phyloP scores from a whole-genome alignment of 2,113 vertebrate species.

The Calidris pygmaea region DNA sequence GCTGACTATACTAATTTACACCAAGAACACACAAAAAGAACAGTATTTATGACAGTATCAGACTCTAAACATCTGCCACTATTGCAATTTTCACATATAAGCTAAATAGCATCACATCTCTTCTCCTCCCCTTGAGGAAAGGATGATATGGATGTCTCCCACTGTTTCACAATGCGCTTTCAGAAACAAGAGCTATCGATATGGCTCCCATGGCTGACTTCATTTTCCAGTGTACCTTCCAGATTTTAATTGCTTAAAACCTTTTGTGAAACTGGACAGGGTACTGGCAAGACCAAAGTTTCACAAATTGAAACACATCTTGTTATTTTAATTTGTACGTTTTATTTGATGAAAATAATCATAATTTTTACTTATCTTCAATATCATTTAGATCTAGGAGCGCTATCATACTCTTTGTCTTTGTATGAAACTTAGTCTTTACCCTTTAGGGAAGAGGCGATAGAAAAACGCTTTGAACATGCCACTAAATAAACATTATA shows the following conservation, averaged over 20 bases:
- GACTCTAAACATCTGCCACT: background rate
- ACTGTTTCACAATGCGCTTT: background rate
- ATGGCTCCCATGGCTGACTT: background rate
- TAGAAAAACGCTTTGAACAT: background rate
- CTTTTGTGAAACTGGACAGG: background rate
- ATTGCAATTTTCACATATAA: background rate
- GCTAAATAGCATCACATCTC: background rate
- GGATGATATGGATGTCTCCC: background rate
- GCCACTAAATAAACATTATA: background rate
- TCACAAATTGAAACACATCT: background rate
- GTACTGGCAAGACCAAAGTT: background rate
- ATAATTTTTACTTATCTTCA: background rate
- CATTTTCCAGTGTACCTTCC: background rate
- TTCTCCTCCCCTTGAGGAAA: background rate
- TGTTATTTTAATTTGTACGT: background rate
- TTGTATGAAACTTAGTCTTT: background rate
- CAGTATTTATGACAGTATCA: background rate
- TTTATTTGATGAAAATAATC: background rate
- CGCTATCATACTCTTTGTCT: background rate
- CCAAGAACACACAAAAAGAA: background rate
- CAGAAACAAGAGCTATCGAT: background rate
- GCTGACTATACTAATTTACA: background rate
- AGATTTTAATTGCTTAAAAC: background rate
- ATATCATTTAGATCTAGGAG: background rate
- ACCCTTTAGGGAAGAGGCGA: background rate